Evolutionary conservation across 2,888 invertebrate genomes (phyloP).

Genomic region (Drosophila sordidapex): DNA sequence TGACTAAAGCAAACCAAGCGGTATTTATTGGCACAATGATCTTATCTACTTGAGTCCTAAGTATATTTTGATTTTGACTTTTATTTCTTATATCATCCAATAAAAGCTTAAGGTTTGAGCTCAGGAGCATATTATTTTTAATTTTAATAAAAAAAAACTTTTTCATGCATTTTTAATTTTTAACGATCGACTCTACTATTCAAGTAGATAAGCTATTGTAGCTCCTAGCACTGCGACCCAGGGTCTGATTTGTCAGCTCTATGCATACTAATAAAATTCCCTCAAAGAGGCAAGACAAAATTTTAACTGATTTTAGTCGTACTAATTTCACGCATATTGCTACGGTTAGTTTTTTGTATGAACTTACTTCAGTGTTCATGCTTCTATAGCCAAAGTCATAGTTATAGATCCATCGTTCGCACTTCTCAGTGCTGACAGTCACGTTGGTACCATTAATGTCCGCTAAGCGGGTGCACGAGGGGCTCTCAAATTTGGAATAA

Average conservation of each 20-base stretch:
- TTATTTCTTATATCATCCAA: background rate
- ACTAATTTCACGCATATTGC: background rate
- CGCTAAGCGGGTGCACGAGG: constrained; percentile 83
- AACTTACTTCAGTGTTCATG: constrained; percentile 87
- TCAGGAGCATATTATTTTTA: background rate
- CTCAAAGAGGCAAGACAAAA: background rate
- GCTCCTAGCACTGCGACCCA: background rate
- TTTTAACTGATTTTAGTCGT: background rate
- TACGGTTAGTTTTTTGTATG: background rate
- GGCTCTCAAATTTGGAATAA: constrained; percentile 81
- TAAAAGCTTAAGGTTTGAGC: background rate
- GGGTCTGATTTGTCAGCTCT: background rate
- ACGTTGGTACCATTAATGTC: constrained; percentile 79
- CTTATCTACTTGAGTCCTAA: background rate
- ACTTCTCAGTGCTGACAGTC: constrained; percentile 82
- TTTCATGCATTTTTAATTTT: background rate
- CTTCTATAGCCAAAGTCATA: constrained; percentile 87
- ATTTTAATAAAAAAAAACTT: background rate
- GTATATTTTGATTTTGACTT: background rate
- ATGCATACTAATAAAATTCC: background rate
- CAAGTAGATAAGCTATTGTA: background rate
- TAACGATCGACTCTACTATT: background rate
- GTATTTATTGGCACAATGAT: background rate
- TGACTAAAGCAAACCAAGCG: background rate
- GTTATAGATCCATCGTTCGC: constrained; percentile 87